These are phyloP conservation scores for Rhorus exstirpatorius DNA, from an alignment of 2,888 invertebrate species.

Conservation along the genomic window DNA sequence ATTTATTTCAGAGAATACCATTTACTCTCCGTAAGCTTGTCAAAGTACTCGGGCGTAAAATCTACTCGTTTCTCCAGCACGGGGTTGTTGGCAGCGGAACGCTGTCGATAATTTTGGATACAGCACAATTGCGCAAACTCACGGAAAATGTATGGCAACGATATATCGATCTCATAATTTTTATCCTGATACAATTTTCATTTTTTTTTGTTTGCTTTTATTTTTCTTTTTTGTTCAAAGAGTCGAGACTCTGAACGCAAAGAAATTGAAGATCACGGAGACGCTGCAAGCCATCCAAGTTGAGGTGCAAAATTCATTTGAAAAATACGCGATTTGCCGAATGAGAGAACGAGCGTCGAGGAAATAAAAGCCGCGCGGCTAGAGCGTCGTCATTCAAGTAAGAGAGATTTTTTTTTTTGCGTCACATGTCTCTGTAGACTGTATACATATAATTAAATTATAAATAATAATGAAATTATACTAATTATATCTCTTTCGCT, in stretches of 20 bases:
- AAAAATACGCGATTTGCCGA: slow-evolving; percentile 79
- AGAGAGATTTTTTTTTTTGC: slow-evolving; percentile 2
- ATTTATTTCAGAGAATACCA: slow-evolving; percentile 87
- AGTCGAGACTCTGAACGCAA: slow-evolving; percentile 77
- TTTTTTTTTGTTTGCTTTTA: slow-evolving; percentile 65
- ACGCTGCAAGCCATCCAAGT: slow-evolving; percentile 81
- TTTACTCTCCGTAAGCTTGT: slow-evolving; percentile 88
- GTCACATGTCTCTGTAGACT: too few relatives aligned
- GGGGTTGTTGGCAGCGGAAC: slow-evolving; percentile 87
- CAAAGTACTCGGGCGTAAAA: slow-evolving; percentile 89
- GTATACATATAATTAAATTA: too few relatives aligned
- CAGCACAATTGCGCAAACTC: slow-evolving; percentile 86
- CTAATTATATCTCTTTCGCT: too few relatives aligned
- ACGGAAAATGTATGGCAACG: slow-evolving; percentile 78
- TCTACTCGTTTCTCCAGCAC: slow-evolving; percentile 88
- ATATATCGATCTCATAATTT: slow-evolving; percentile 7
- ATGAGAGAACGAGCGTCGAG: slow-evolving; percentile 80
- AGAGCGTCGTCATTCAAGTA: slow-evolving; percentile 78
- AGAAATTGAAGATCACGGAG: slow-evolving; percentile 67
- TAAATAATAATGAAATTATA: too few relatives aligned
- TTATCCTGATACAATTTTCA: slow-evolving; percentile 20
- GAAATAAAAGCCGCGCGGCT: slow-evolving; percentile 77
- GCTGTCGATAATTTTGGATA: slow-evolving; percentile 85
- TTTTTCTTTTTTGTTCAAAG: slow-evolving; percentile 79
- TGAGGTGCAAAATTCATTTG: slow-evolving; percentile 71